A percentile compares a stretch with the other conserved stretches of the same genome.
These are phyloP conservation scores for Ecliptopera silaceata DNA, from an alignment of 2,888 invertebrate genomes.

Conservation along the genomic window DNA sequence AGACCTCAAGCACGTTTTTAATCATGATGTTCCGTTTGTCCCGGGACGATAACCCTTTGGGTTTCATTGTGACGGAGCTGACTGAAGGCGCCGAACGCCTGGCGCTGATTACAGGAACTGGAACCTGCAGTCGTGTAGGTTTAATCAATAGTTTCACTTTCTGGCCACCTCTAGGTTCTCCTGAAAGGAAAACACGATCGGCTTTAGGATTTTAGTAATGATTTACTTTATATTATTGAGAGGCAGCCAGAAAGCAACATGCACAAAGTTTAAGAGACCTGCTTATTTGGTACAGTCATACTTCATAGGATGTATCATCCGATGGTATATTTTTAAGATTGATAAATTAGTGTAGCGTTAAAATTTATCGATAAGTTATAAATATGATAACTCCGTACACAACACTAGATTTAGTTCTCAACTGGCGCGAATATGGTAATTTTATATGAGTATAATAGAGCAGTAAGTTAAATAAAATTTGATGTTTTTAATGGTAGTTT, in stretches of 20 bases:
- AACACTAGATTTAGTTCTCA: too few relatives aligned
- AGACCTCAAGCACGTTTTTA: constrained; percentile 64
- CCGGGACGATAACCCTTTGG: constrained; percentile 46
- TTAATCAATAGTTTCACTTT: constrained; percentile 40
- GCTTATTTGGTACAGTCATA: too few relatives aligned
- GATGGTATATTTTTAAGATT: too few relatives aligned
- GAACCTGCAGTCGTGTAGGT: constrained; percentile 7
- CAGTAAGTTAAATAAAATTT: too few relatives aligned
- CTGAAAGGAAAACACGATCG: constrained; percentile 70
- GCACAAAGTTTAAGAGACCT: constrained; percentile 14
- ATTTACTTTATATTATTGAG: constrained; percentile 38
- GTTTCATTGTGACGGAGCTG: constrained; percentile 26
- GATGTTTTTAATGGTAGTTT: too few relatives aligned
- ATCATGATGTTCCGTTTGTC: constrained; percentile 67
- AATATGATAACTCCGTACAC: too few relatives aligned
- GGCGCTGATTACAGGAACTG: constrained; percentile 6
- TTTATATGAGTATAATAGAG: too few relatives aligned
- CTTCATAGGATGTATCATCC: too few relatives aligned
- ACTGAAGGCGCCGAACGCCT: constrained; percentile 23
- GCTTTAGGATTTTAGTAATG: constrained; percentile 43
- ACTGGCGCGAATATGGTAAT: too few relatives aligned
- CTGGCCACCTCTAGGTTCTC: constrained; percentile 70
- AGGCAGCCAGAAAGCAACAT: constrained; percentile 58
- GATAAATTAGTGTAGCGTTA: too few relatives aligned
- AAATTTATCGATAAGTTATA: too few relatives aligned